These are phyloP conservation scores for Mesorhabditis belari DNA, from an alignment of 2,888 invertebrate species.

Conservation along the genomic window DNA sequence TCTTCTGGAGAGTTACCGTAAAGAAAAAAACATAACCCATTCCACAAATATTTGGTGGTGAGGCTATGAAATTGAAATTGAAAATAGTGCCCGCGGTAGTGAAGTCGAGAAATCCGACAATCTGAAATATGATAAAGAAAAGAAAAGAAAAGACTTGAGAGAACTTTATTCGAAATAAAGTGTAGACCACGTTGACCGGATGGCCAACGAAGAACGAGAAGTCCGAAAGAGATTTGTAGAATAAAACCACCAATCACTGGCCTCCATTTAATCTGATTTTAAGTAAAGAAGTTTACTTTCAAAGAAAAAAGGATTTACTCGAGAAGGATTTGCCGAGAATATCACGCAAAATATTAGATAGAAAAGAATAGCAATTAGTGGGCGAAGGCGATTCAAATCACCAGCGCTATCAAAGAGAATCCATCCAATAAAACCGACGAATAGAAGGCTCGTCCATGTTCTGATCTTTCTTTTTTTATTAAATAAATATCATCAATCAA, in stretches of 20 bases:
- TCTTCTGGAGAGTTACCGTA: constrained; percentile 58
- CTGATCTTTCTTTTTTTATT: not conserved
- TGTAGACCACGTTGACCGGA: not conserved
- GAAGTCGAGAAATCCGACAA: not conserved
- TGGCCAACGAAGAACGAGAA: not conserved
- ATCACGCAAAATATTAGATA: not conserved
- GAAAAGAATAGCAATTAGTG: not conserved
- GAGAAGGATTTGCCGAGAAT: not conserved
- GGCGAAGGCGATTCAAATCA: not conserved
- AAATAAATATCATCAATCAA: not conserved
- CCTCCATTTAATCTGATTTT: constrained; percentile 61
- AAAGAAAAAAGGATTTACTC: not conserved
- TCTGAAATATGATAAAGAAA: too few species aligned
- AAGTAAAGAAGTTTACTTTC: too few species aligned
- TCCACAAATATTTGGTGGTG: not conserved
- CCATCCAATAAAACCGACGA: not conserved
- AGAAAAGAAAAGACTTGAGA: too few species aligned
- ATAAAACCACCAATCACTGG: constrained; percentile 72
- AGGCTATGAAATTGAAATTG: not conserved
- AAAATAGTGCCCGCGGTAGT: not conserved
- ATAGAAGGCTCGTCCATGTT: not conserved
- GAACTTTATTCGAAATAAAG: not conserved
- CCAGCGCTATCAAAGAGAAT: not conserved
- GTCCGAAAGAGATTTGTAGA: constrained; percentile 66
- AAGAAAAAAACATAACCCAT: constrained; percentile 71